A percentile compares a stretch with the other conserved stretches of the same genome.
These are phyloP conservation scores for Acipenser ruthenus DNA, from an alignment of 2,797 vertebrate genomes.

Conservation along the genomic window DNA sequence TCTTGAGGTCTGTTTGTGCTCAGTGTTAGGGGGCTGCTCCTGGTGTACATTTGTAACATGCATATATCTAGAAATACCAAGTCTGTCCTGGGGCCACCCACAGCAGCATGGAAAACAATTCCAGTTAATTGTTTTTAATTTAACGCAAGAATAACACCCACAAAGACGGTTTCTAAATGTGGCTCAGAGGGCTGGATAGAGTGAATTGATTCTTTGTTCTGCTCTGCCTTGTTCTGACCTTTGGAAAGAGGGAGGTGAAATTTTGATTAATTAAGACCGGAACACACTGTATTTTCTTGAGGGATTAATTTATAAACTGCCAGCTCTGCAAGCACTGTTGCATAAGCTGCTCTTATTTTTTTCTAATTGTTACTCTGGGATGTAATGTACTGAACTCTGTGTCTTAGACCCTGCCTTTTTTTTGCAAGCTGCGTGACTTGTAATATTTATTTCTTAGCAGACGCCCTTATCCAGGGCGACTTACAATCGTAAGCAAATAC, in stretches of 20 bases:
- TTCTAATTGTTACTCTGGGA: neutral
- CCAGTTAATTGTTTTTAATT: conserved; percentile 33
- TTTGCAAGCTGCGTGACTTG: too few relatives aligned
- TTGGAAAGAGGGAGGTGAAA: conserved; percentile 1
- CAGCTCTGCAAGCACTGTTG: neutral
- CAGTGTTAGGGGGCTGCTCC: too few relatives aligned
- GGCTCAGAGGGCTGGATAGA: neutral
- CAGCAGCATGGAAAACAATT: conserved; percentile 24
- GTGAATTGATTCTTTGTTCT: neutral
- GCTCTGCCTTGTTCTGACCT: neutral
- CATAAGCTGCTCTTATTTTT: neutral
- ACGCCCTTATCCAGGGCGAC: too few relatives aligned
- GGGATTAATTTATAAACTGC: neutral
- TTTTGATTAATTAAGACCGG: conserved; percentile 3
- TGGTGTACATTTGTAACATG: too few relatives aligned
- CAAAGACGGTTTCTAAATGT: conserved; percentile 28
- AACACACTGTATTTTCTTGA: neutral
- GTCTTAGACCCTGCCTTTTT: neutral
- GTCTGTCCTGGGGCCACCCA: neutral
- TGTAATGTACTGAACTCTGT: neutral
- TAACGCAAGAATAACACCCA: conserved; percentile 29
- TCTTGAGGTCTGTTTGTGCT: too few relatives aligned
- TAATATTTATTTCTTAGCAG: too few relatives aligned
- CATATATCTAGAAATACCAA: neutral
- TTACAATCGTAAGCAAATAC: too few relatives aligned